Evolutionary conservation across 2,888 invertebrate genomes (phyloP).

Genomic region (Ariolimax columbianus): DNA sequence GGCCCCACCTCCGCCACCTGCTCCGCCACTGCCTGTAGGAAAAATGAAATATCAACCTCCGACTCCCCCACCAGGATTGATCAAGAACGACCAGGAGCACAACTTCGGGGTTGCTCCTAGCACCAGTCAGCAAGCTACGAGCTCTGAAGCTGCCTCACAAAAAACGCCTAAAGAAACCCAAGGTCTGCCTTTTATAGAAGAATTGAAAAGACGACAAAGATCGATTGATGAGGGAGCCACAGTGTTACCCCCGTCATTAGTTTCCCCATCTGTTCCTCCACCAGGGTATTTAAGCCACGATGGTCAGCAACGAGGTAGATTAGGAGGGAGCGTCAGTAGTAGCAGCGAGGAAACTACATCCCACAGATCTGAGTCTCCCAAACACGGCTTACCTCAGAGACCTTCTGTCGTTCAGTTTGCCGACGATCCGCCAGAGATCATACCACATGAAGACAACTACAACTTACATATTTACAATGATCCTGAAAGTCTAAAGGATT

Average conservation of each 20-base stretch:
- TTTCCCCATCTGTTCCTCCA: too few relatives aligned
- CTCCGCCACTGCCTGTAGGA: background rate
- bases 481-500: background rate
- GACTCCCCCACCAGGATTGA: slow-evolving; percentile 48
- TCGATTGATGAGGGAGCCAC: slow-evolving; percentile 31
- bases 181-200: slow-evolving; percentile 52
- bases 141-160: background rate
- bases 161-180: slow-evolving; percentile 11
- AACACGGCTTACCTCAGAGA: background rate
- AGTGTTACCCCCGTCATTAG: background rate
- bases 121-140: background rate
- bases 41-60: slow-evolving; percentile 25
- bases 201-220: slow-evolving; percentile 49
- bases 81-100: background rate
- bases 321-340: background rate
- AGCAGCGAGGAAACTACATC: background rate
- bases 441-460: slow-evolving; percentile 33
- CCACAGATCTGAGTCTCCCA: background rate
- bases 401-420: slow-evolving; percentile 52
- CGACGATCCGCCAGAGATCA: slow-evolving; percentile 54
- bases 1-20: background rate
- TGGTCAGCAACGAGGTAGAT: background rate
- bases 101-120: background rate
- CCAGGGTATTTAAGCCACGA: background rate
- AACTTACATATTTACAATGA: background rate